Evolutionary conservation across 2,888 invertebrate genomes (phyloP), one percentile per base, ranked within the genome.

Genomic region (Bellardia bayeri): DNA sequence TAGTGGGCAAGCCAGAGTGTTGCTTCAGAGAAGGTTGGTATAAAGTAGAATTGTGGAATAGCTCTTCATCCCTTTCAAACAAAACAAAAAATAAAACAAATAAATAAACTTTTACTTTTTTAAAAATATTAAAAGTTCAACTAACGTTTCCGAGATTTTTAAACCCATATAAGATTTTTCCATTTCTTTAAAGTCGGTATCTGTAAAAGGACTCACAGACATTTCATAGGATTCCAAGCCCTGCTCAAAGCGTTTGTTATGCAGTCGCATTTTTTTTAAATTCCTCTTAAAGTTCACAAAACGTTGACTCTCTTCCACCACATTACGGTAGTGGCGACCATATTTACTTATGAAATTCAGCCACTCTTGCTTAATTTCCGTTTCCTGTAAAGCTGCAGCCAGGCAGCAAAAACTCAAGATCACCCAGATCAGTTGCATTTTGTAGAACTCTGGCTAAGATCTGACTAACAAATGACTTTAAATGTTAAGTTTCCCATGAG

Each of bases 201-300:
- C 98, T 30, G 96, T 96, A 93, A 96, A 98, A 93, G 98, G 96
- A 94, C 98, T 98, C 91, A 97, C 93, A 69, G 94, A 95, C 89
- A 98, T 93, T 91, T 95, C 95, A 94, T 94, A 98, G 5, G 95
- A 91, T 49, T 96, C 95, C 76, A 95, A 92, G 0, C 97, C 97
- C 90, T 94, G 92, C 90, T 95, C 95, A 93, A 94, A 97, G 83
- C 95, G 94, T 91, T 96, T 95, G 95, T 98, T 98, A 93, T 98
- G 98, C 91, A 96, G 95, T 63, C 97, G 97, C 90, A 98, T 96
- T 93, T 96, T 96, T 91, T 96, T 96, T 91, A 96, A 96, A 94
- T 98, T 98, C 92, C 98, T 98, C 94, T 97, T 96, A 93, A 96
- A 98, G 90, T 98, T 97, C 94, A 98, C 98, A 95, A 97, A 95